Conservation (phyloP, 2,797 vertebrate genomes). For the Calcarius lapponicus region DNA sequence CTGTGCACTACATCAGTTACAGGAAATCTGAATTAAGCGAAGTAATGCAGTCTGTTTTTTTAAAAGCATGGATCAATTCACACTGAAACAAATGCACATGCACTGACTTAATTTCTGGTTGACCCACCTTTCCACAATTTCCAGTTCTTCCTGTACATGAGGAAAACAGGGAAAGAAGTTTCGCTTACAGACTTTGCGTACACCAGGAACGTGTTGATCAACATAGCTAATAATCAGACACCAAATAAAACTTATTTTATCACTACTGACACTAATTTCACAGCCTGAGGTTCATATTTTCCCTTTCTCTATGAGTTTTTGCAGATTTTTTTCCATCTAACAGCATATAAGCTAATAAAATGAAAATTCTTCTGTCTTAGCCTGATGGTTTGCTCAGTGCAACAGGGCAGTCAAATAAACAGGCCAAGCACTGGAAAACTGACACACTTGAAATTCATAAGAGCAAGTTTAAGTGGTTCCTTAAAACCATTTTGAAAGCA, state of each 20-base stretch:
- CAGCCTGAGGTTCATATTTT: neutral
- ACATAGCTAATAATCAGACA: neutral
- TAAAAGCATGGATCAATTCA: neutral
- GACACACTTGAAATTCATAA: conserved; percentile 13
- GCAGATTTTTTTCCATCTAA: neutral
- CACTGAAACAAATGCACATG: neutral
- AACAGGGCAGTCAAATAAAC: conserved; percentile 10
- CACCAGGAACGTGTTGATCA: neutral
- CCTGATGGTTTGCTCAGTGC: neutral
- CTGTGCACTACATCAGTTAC: rapidly evolving
- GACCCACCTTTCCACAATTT: neutral
- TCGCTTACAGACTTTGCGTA: neutral
- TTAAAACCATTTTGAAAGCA: conserved; percentile 32
- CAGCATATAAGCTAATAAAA: neutral
- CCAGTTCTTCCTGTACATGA: neutral
- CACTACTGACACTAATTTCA: neutral
- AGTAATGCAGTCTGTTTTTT: neutral
- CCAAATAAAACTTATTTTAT: neutral
- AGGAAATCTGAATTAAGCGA: neutral
- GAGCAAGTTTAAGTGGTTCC: conserved; percentile 33
- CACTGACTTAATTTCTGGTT: neutral
- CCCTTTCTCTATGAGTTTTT: neutral
- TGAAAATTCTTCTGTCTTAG: neutral
- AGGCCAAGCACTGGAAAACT: neutral
- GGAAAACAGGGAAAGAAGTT: neutral